phyloP scores from a whole-genome alignment of 1,140 invertebrate genomes.

The Lanistes nyassanus region DNA sequence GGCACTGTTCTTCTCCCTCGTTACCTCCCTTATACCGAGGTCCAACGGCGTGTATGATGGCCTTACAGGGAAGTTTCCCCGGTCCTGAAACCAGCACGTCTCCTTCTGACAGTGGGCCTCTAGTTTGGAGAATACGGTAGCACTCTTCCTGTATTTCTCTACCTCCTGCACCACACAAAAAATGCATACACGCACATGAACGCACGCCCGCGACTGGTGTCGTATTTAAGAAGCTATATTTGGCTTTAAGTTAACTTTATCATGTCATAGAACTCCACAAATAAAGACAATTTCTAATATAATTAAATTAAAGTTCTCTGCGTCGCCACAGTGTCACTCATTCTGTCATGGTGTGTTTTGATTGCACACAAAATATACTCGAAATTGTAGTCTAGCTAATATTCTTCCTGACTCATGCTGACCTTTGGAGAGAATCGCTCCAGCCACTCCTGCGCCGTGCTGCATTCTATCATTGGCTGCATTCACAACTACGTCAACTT shows the following conservation, averaged over 20 bases:
- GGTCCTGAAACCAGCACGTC: constrained; percentile 19
- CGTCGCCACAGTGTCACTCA: no score
- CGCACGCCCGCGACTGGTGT: no score
- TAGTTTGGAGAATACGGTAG: neutral
- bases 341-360: no score
- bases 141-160: constrained; percentile 17
- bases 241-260: no score
- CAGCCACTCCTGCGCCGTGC: constrained; percentile 44
- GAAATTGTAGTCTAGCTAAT: no score
- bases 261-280: no score
- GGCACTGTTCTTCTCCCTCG: constrained; percentile 6
- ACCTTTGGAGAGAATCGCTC: constrained; percentile 44
- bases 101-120: constrained; percentile 3
- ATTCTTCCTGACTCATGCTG: neutral
- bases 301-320: no score
- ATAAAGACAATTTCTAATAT: no score
- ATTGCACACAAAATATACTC: no score
- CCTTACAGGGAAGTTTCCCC: constrained; percentile 32
- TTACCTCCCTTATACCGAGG: constrained; percentile 33
- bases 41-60: constrained; percentile 42
- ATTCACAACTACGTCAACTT: constrained; percentile 51
- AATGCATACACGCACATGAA: no score
- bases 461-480: constrained; percentile 44
- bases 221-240: no score
- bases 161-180: constrained; percentile 1